These are phyloP conservation scores for Microctonus aethiopoides DNA, from an alignment of 2,888 invertebrate genomes.

Conservation along the genomic window DNA sequence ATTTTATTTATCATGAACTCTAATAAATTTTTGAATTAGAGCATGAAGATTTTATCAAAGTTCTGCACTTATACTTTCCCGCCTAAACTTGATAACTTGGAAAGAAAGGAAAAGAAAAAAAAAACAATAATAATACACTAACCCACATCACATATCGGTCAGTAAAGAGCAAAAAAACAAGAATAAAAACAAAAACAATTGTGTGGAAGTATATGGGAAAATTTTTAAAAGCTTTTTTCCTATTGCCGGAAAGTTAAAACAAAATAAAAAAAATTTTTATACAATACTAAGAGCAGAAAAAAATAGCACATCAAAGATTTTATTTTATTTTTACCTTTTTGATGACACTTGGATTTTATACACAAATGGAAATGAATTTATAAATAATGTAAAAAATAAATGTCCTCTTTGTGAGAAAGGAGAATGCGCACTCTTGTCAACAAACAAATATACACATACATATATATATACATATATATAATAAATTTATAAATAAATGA, in stretches of 20 bases:
- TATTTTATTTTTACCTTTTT: neutral
- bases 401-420: neutral
- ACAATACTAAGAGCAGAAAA: neutral
- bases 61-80: neutral
- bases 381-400: neutral
- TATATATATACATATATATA: too few species aligned
- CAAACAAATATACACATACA: neutral
- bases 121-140: neutral
- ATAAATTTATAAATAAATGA: neutral
- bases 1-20: neutral
- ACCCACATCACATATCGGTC: neutral
- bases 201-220: constrained; percentile 23
- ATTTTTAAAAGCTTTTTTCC: constrained; percentile 42
- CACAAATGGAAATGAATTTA: neutral
- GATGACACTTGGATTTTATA: neutral
- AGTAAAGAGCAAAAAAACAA: neutral
- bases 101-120: neutral
- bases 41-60: neutral
- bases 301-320: neutral
- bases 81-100: neutral
- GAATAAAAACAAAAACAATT: constrained; percentile 36
- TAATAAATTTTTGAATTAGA: neutral
- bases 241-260: neutral
- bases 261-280: neutral
- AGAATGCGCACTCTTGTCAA: neutral